Evolutionary conservation across 2,797 vertebrate species (phyloP), one percentile per base, ranked within the genome.

Genomic region (Xiphophorus birchmanni): DNA sequence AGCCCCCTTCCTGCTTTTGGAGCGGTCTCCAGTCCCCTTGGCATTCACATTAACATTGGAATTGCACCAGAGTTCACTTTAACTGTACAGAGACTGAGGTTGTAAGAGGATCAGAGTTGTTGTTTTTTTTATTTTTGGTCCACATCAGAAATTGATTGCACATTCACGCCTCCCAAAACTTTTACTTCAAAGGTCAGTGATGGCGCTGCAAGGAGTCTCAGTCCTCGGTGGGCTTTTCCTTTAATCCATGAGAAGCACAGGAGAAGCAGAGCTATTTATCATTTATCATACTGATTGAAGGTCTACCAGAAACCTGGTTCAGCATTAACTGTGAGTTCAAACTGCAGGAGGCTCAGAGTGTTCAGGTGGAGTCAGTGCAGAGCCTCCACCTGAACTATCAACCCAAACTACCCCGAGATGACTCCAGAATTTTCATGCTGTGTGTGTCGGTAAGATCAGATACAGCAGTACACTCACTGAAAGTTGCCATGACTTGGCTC

Each of bases 231-330:
- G 67, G 23, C 15, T 71, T n/a, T 71, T 44, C 8, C 67, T 71
- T 71, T 71, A 44, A 71, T 71, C 40, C 40, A 26, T 13, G 67
- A n/a, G 67, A 71, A n/a, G 40, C 67, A 44, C 23, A 11, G 65
- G 37, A 26, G 21, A 32, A 32, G 32, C 32, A 32, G 32, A 32
- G 26, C 5, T 44, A 44, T 71, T 15, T 21, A 29, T 71, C 40
- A 71, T 71, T 71, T 71, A 71, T 71, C 67, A 71, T 44, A 26
- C 67, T 71, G 67, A 71, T 44, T 71, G 67, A 40, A 44, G 40
- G 23, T 44, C 40, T 71, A 44, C 40, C 65, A 44, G 23, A 44
- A 71, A 44, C 10, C 67, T 71, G 11, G 26, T 69, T 69, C 37
- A 69, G 42, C 67, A 67, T 67, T 40, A 67, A 67, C 35, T 42